Percentiles rank a stretch among this genome's conserved stretches.
phyloP scores from a whole-genome alignment of 1,140 invertebrate species.

The Drosophila nigromelanica region DNA sequence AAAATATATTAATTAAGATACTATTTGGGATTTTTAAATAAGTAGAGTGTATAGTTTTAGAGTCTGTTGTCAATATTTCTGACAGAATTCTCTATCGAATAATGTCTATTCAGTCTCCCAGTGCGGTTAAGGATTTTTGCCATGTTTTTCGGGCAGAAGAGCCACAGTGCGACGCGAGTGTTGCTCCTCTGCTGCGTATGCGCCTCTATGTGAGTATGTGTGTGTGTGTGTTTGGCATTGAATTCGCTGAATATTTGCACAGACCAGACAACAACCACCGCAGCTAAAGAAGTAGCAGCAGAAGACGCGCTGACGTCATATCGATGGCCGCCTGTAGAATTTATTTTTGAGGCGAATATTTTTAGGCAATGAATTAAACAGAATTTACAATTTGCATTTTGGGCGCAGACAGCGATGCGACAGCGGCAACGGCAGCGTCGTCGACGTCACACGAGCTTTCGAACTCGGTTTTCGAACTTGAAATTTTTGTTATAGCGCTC shows the following conservation, averaged over 20 bases:
- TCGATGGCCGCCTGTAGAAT: slow-evolving; percentile 29
- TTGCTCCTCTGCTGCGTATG: slow-evolving; percentile 28
- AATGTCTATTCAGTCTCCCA: too few relatives aligned
- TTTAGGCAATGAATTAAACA: slow-evolving; percentile 35
- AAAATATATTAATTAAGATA: too few relatives aligned
- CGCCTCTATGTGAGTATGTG: slow-evolving; percentile 1
- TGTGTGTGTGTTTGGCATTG: slow-evolving; percentile 62
- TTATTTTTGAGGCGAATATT: slow-evolving; percentile 38
- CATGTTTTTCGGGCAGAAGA: neutral
- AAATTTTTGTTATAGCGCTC: slow-evolving; percentile 4
- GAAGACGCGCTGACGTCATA: slow-evolving; percentile 41
- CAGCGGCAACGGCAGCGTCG: slow-evolving; percentile 26
- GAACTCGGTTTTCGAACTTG: slow-evolving; percentile 44
- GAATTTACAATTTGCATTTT: slow-evolving; percentile 46
- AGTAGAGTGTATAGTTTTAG: too few relatives aligned
- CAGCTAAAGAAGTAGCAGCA: slow-evolving; percentile 9
- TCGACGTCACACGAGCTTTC: slow-evolving; percentile 47
- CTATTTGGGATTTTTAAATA: too few relatives aligned
- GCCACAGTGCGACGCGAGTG: neutral
- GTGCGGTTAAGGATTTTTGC: too few relatives aligned
- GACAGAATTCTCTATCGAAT: too few relatives aligned
- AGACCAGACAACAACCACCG: slow-evolving; percentile 5
- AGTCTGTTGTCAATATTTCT: too few relatives aligned
- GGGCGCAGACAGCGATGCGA: slow-evolving; percentile 44
- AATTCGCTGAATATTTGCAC: slow-evolving; percentile 69